Conservation (phyloP, 2,797 vertebrate genomes). For the Odontamblyopus lacepedii region DNA sequence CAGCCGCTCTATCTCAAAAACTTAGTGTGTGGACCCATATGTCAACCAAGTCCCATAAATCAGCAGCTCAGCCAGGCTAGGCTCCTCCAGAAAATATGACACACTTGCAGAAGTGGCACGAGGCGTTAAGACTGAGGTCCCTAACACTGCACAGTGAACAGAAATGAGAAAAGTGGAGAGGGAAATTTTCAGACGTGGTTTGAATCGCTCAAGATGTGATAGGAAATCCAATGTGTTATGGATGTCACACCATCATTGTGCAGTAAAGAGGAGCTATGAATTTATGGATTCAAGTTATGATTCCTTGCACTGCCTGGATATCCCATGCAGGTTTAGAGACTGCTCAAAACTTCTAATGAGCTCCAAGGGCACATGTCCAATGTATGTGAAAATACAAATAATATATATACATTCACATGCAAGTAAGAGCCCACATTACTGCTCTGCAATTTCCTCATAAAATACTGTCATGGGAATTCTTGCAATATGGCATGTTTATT, state of each 20-base stretch:
- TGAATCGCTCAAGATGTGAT: constrained; percentile 6
- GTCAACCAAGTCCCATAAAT: constrained; percentile 29
- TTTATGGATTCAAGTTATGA: constrained; percentile 22
- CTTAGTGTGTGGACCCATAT: constrained; percentile 1
- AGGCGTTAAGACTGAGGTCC: constrained; percentile 26
- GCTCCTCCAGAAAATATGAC: constrained; percentile 9
- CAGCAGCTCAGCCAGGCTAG: constrained; percentile 10
- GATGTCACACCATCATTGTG: constrained; percentile 14
- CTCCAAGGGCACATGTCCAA: constrained; percentile 44
- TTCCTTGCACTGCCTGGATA: constrained; percentile 16
- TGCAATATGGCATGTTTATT: background rate
- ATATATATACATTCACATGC: background rate
- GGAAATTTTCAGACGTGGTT: constrained; percentile 11
- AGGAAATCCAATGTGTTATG: constrained; percentile 16
- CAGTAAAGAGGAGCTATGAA: constrained; percentile 6
- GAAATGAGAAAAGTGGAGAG: constrained; percentile 10
- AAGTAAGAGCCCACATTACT: background rate
- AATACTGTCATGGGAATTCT: background rate
- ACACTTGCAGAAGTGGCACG: constrained; percentile 6
- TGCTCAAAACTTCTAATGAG: constrained; percentile 48
- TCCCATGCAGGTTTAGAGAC: constrained; percentile 22
- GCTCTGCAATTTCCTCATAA: background rate
- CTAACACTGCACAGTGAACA: constrained; percentile 21
- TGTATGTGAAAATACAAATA: constrained; percentile 3
- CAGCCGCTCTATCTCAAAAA: background rate